Base-by-base conservation (phyloP, 2,113 vertebrate species). In the Calidris pugnax region DNA sequence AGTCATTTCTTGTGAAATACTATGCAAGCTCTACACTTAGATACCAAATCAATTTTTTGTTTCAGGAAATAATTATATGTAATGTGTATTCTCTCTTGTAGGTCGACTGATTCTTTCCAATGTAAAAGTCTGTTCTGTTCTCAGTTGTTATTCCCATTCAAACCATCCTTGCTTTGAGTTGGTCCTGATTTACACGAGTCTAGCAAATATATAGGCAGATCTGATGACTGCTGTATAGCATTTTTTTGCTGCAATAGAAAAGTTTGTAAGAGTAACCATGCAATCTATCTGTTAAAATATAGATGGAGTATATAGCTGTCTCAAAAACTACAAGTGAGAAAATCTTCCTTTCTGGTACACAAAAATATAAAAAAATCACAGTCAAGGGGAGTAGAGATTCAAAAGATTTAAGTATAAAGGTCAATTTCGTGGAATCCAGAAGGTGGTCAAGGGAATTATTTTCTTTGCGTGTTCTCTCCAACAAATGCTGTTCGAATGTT, bases 1-100 rank as follows among this genome's bases (percentile, higher is more conserved):
- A 91, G 91, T 95, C 94, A 91, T 91, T 95, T 91, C 93, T 96
- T 97, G 80, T 85, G 89, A 92, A 85, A 93, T 91, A 89, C 57
- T 91, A 69, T 41, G 53, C 75, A 83, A 89, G 84, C 53, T 91
- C 86, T 87, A 79, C 85, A 72, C 62, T 95, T 82, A 75, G 56
- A 93, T 72, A 90, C 14, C 48, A 87, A 95, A 93, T 68, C 45
- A 85, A 76, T 87, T 92, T 95, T 93, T 93, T 94, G 92, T 95
- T 97, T 93, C 77, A 85, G 90, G 74, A 92, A 92, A 94, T 92
- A 90, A 96, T 96, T 89, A 57, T 27, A 87, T 18, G 18, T 68
- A 89, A 85, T 69, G 53, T 48, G 37, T 85, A 78, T 97, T 94
- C 96, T 83, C 72, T 93, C 94, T 72, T 60, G 33, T 76, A 85